Evolutionary conservation across 2,113 vertebrate genomes (phyloP).

Genomic region (Nerophis lumbriciformis): DNA sequence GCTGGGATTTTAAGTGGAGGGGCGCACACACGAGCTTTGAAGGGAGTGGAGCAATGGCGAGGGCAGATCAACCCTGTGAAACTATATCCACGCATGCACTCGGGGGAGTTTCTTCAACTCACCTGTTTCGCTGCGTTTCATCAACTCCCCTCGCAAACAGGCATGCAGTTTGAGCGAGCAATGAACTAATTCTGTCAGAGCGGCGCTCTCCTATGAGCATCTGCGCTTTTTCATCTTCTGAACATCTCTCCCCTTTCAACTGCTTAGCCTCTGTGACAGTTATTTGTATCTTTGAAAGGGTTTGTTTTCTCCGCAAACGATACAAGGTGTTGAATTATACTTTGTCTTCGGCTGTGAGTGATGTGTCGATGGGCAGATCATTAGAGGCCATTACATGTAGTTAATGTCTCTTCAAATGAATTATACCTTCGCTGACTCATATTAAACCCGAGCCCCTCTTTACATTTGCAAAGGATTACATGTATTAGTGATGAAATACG

Average conservation of each 20-base stretch:
- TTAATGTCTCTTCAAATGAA: slow-evolving; percentile 34
- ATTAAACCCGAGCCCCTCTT: slow-evolving; percentile 46
- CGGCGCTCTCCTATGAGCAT: slow-evolving; percentile 36
- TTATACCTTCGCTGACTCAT: slow-evolving; percentile 36
- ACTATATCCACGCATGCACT: slow-evolving; percentile 26
- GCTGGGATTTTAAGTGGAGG: slow-evolving; percentile 46
- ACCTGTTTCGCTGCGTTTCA: slow-evolving; percentile 49
- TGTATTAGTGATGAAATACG: slow-evolving; percentile 55
- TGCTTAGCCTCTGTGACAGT: slow-evolving; percentile 52
- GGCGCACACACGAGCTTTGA: slow-evolving; percentile 45
- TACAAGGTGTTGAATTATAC: slow-evolving; percentile 42
- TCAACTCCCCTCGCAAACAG: slow-evolving; percentile 47
- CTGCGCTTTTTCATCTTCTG: slow-evolving; percentile 44
- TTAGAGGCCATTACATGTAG: slow-evolving; percentile 36
- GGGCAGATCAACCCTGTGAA: slow-evolving; percentile 52
- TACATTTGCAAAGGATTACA: slow-evolving; percentile 55
- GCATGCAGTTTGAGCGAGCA: slow-evolving; percentile 45
- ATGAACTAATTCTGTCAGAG: slow-evolving; percentile 66
- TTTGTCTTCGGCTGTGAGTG: slow-evolving; percentile 35
- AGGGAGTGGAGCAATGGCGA: slow-evolving; percentile 51
- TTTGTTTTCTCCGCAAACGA: slow-evolving; percentile 39
- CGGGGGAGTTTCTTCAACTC: slow-evolving; percentile 34
- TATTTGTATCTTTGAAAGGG: slow-evolving; percentile 44
- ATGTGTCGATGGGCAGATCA: slow-evolving; percentile 23
- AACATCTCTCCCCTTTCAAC: slow-evolving; percentile 21